Evolutionary conservation across 1,140 invertebrate genomes (phyloP), one percentile per base, ranked within the genome.

Genomic region (Trichomalopsis sarcophagae): DNA sequence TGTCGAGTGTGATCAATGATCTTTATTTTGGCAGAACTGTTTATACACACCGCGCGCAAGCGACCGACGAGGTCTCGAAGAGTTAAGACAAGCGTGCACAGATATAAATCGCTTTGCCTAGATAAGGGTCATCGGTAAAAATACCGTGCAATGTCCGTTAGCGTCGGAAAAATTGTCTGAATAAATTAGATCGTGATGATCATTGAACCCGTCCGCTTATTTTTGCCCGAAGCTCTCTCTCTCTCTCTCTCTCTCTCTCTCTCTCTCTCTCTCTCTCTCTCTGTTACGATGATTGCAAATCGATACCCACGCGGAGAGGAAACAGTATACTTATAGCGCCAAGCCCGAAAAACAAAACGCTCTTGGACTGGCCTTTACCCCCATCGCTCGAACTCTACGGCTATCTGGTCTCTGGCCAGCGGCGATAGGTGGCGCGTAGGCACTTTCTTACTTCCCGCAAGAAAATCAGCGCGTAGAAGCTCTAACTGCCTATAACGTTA

Each of bases 401-500:
- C 40, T 44, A 7, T 44, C 9, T 44, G 7, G 40, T 44, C 40
- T 44, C 40, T 44, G 9, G 9, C 10, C 40, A 44, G 6, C 40
- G 40, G 40, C 40, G 40, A 44, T 44, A 44, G 40, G 10, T 44
- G 40, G 40, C 40, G 40, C 40, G 40, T 44, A 44, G 40, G 7
- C 40, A 44, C 40, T 11, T 44, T 44, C 40, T 10, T 10, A 44
- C 9, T 44, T 44, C 40, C 7, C 40, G 6, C 5, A 44, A 11
- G 1, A 7, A 44, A 44, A 44, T 44, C 10, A 9, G 40, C 9
- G 40, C 7, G 40, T 44, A 9, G 40, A 10, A 44, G 68, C 47
- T 44, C 76, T 66, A 40, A 7, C 21, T 27, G 90, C 89, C 40
- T 47, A 81, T 36, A 27, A 27, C 27, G 27, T 27, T 27, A 27